These are phyloP conservation scores for Pao palembangensis DNA, from an alignment of 2,113 vertebrate species.

Conservation along the genomic window DNA sequence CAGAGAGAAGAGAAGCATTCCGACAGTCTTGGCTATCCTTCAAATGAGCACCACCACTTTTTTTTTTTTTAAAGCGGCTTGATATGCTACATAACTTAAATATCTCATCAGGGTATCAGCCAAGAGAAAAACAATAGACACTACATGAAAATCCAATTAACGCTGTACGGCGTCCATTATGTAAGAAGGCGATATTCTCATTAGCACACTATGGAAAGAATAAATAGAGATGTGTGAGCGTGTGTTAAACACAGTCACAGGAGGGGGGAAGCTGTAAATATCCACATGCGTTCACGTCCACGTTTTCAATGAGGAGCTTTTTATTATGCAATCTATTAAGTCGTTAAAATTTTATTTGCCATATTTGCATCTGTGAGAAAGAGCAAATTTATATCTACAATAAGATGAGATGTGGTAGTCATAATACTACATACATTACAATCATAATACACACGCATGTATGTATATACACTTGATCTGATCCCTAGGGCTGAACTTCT, in stretches of 20 bases:
- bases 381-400: neutral
- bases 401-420: neutral
- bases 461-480: too few relatives aligned
- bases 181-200: constrained; percentile 22
- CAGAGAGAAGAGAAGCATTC: neutral
- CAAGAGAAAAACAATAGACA: neutral
- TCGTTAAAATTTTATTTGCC: constrained; percentile 36
- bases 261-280: constrained; percentile 36
- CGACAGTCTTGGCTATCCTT: too few relatives aligned
- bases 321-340: constrained; percentile 43
- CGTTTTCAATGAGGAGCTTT: constrained; percentile 38
- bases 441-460: too few relatives aligned
- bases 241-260: constrained; percentile 1
- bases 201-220: constrained; percentile 8
- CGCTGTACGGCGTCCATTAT: constrained; percentile 16
- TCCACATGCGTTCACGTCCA: constrained; percentile 17
- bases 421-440: neutral
- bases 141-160: constrained; percentile 26
- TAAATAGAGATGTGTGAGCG: neutral
- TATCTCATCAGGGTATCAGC: neutral
- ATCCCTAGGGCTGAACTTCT: too few relatives aligned
- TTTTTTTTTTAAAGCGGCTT: neutral
- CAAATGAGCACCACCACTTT: neutral
- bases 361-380: constrained; percentile 12
- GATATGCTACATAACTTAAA: neutral